Base-by-base conservation (phyloP, 2,888 invertebrate species). In the Nomada fabriciana region DNA sequence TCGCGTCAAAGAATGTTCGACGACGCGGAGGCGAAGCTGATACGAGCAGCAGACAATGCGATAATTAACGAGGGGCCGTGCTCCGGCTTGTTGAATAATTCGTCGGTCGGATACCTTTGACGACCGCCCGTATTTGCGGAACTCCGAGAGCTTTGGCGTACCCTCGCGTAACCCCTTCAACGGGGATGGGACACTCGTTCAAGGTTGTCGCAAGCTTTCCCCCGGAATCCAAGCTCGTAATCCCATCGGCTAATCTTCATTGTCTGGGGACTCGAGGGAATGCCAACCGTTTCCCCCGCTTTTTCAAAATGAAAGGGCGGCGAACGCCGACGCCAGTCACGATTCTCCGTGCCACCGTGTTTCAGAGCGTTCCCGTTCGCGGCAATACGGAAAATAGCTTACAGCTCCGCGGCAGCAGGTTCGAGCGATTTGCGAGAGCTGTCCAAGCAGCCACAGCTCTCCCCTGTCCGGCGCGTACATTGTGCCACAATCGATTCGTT, bases 81-180 rank as follows among this genome's bases (percentile, higher is more conserved):
- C 59, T 57, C 13, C 25, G 50, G 73, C 68, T 80, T 71, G 83
- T 83, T 80, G 79, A 88, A 88, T 85, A 84, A 85, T 88, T 86
- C 77, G 67, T 76, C 79, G 64, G 77, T 76, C 74, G 82, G 72
- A 68, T 75, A 77, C 77, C 86, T 88, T 88, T 83, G 86, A 86
- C 76, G 71, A 72, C 36, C 23, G 70, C 83, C 80, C 88, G 79
- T 88, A 88, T 88, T 88, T 88, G 85, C 82, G 76, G 15, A 76
- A 64, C 71, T 52, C 71, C 43, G 69, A 18, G 10, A 80, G 82
- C 86, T 84, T 85, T 79, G 84, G 80, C 75, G 53, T 74, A 18
- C 47, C 53, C n/a, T 42, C 29, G 29, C 18, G 42, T 52, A 61
- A n/a, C n/a, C 67, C 55, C 55, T 2, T 36, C 36, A n/a, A 20